These are phyloP conservation scores for Digitonthophagus gazella DNA, from an alignment of 2,888 invertebrate species.

Conservation along the genomic window DNA sequence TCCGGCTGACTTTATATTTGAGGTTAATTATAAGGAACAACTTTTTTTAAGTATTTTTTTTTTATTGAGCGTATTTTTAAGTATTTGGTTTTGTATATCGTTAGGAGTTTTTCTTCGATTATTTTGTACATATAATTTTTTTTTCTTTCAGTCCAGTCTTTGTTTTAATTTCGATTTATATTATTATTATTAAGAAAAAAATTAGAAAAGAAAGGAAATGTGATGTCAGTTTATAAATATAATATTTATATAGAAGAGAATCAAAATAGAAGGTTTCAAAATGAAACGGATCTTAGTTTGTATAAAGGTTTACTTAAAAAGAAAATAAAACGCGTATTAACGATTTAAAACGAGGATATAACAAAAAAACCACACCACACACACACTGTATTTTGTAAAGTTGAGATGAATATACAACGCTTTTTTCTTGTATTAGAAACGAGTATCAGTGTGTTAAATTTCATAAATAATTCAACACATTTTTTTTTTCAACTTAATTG, in stretches of 20 bases:
- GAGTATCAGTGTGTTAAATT: constrained; percentile 6
- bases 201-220: constrained; percentile 24
- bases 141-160: constrained; percentile 27
- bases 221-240: constrained; percentile 27
- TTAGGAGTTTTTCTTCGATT: constrained; percentile 15
- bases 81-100: constrained; percentile 28
- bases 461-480: constrained; percentile 16
- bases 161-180: constrained; percentile 24
- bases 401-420: constrained; percentile 28
- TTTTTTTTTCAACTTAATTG: not conserved
- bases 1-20: not conserved
- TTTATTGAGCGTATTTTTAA: constrained; percentile 25
- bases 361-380: not conserved
- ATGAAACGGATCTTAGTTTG: constrained; percentile 36
- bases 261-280: constrained; percentile 34
- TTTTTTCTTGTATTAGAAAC: constrained; percentile 31
- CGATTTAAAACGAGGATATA: constrained; percentile 1
- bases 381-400: constrained; percentile 33
- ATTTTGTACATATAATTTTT: constrained; percentile 20
- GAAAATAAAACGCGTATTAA: constrained; percentile 8
- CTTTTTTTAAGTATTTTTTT: constrained; percentile 24
- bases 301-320: constrained; percentile 33
- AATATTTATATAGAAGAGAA: constrained; percentile 29
- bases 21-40: constrained; percentile 23
- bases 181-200: constrained; percentile 22